Conservation (phyloP, 2,888 invertebrate genomes). For the Oxystoma pomonae region DNA sequence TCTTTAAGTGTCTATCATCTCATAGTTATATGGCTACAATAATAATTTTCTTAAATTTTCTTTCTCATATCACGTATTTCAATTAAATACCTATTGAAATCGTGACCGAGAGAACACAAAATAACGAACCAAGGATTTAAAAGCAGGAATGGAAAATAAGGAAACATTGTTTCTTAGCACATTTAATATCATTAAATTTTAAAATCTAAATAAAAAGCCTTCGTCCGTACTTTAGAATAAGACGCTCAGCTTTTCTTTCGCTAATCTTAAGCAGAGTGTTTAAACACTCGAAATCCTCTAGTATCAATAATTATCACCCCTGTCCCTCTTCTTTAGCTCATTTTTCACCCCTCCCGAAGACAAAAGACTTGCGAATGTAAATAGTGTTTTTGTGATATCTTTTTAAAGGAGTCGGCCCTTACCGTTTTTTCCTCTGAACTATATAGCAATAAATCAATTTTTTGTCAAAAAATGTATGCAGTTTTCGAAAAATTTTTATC, state of each 20-base stretch:
- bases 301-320: conserved; percentile 25
- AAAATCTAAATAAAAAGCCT: background rate
- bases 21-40: no score
- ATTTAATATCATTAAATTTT: background rate
- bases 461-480: no score
- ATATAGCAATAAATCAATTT: no score
- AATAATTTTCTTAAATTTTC: no score
- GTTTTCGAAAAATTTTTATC: no score
- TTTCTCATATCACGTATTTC: no score
- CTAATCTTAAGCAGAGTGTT: background rate
- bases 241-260: background rate
- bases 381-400: conserved; percentile 51
- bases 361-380: conserved; percentile 48
- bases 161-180: no score
- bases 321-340: conserved; percentile 16
- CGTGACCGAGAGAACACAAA: no score
- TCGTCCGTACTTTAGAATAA: background rate
- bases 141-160: no score
- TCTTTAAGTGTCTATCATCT: no score
- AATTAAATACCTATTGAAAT: no score
- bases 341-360: conserved; percentile 33
- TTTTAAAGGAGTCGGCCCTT: conserved; percentile 41
- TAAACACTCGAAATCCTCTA: conserved; percentile 18
- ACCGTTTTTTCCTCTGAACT: conserved; percentile 4
- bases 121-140: no score